phyloP scores from a whole-genome alignment of 2,113 vertebrate species.

The Dromiciops gliroides region DNA sequence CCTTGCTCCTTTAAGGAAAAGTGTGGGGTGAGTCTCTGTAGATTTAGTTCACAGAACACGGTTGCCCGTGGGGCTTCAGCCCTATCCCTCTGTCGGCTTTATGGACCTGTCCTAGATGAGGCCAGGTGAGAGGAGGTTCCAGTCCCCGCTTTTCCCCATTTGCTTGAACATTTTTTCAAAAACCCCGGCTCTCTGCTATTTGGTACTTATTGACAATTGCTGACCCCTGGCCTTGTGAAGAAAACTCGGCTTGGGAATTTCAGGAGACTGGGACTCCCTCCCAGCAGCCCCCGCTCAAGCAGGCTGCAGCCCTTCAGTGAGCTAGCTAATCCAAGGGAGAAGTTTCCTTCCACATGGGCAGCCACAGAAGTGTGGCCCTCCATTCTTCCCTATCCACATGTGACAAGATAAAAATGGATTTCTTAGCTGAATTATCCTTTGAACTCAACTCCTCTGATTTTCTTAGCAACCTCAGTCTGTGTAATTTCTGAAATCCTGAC shows the following conservation, averaged over 20 bases:
- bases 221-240: not conserved
- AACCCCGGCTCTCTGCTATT: constrained; percentile 18
- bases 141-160: not conserved
- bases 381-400: not conserved
- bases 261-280: too few species aligned
- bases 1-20: constrained; percentile 69
- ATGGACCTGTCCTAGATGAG: too few species aligned
- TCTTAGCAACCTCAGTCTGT: constrained; percentile 7
- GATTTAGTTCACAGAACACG: constrained; percentile 33
- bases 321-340: too few species aligned
- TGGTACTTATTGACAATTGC: not conserved
- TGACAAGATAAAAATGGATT: not conserved
- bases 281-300: too few species aligned
- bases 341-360: too few species aligned
- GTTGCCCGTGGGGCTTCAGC: not conserved
- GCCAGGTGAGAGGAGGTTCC: not conserved
- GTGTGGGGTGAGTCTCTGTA: constrained; percentile 62
- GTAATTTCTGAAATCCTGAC: constrained; percentile 17
- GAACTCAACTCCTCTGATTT: not conserved
- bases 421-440: not conserved
- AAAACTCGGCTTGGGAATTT: not conserved
- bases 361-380: too few species aligned
- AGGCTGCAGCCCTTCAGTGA: too few species aligned
- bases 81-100: not conserved
- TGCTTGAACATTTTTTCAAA: not conserved